A percentile compares a stretch with the other conserved stretches of the same genome.
phyloP scores from a whole-genome alignment of 2,113 vertebrate species.

The Athene noctua region DNA sequence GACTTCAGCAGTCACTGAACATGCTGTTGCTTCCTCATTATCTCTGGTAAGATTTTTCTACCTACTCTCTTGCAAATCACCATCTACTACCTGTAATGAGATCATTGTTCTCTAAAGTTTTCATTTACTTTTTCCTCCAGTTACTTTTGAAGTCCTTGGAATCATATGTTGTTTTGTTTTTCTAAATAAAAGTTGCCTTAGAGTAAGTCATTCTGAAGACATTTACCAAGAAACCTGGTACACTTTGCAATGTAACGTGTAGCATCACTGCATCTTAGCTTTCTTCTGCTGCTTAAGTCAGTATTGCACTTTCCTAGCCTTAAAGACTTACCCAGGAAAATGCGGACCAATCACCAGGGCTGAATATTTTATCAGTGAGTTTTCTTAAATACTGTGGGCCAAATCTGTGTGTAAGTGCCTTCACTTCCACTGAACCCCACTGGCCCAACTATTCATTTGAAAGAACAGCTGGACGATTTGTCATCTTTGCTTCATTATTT shows the following conservation, averaged over 20 bases:
- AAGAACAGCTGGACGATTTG: not conserved
- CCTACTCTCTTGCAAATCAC: not conserved
- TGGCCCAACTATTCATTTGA: not conserved
- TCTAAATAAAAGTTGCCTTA: not conserved
- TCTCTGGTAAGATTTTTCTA: not conserved
- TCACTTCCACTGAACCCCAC: not conserved
- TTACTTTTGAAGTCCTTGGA: not conserved
- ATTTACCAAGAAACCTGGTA: not conserved
- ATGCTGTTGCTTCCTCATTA: not conserved
- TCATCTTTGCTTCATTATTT: not conserved
- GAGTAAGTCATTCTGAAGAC: not conserved
- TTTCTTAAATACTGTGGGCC: not conserved
- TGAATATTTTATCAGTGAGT: not conserved
- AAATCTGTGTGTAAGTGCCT: not conserved
- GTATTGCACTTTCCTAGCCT: not conserved
- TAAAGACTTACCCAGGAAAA: not conserved
- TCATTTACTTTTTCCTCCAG: not conserved
- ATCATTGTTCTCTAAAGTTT: not conserved
- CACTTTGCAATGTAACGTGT: not conserved
- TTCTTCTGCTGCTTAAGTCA: not conserved
- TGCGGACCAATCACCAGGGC: fast-evolving
- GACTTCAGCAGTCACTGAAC: not conserved
- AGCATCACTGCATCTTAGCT: not conserved
- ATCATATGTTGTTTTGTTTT: not conserved
- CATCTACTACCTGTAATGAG: not conserved